Conservation (phyloP, 2,113 vertebrate genomes). For the Monopterus albus region DNA sequence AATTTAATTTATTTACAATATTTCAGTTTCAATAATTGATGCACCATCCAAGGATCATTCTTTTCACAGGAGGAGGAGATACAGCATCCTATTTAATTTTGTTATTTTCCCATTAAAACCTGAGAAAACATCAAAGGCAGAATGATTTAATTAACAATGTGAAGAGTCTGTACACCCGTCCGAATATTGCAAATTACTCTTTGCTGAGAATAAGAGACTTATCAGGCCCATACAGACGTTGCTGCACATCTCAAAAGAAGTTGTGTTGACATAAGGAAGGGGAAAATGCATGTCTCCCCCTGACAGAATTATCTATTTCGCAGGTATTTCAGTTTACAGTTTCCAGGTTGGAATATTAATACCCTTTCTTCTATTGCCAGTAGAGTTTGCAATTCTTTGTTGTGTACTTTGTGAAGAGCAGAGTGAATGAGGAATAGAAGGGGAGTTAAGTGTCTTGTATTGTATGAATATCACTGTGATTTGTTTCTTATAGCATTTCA, state of each 20-base stretch:
- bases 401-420: slow-evolving; percentile 61
- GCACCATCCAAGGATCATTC: slow-evolving; percentile 66
- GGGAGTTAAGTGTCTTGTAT: slow-evolving; percentile 45
- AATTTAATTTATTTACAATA: slow-evolving; percentile 72
- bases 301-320: slow-evolving; percentile 82
- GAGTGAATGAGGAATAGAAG: slow-evolving; percentile 29
- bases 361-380: slow-evolving; percentile 74
- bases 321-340: slow-evolving; percentile 79
- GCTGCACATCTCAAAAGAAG: slow-evolving; percentile 81
- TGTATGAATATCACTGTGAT: slow-evolving; percentile 43
- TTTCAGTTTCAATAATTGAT: slow-evolving; percentile 66
- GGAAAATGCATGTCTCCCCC: slow-evolving; percentile 73
- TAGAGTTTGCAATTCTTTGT: slow-evolving; percentile 68
- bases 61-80: slow-evolving; percentile 61
- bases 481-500: slow-evolving; percentile 37
- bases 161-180: slow-evolving; percentile 78
- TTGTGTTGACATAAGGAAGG: slow-evolving; percentile 80
- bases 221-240: slow-evolving; percentile 82
- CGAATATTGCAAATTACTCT: slow-evolving; percentile 81
- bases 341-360: slow-evolving; percentile 79
- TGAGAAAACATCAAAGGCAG: slow-evolving; percentile 82
- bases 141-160: slow-evolving; percentile 86
- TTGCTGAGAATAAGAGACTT: slow-evolving; percentile 83
- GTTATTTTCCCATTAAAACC: slow-evolving; percentile 80
- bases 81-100: slow-evolving; percentile 76